Evolutionary conservation across 2,113 vertebrate species (phyloP).

Genomic region (Tachycineta bicolor): DNA sequence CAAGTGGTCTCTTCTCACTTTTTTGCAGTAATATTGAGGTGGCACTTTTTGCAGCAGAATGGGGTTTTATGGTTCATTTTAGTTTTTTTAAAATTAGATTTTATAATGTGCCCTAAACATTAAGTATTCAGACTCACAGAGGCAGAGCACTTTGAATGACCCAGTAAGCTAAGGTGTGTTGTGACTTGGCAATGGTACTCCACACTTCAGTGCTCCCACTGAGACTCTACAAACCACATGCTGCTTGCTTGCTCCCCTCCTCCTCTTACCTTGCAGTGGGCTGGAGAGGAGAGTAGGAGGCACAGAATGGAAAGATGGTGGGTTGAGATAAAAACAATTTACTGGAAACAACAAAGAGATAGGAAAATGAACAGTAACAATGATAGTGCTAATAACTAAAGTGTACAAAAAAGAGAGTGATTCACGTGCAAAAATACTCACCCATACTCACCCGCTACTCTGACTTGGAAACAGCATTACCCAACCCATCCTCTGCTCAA

Average conservation of each 20-base stretch:
- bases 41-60: not conserved
- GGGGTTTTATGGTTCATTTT: accelerated
- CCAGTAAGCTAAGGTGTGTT: not conserved
- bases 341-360: not conserved
- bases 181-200: not conserved
- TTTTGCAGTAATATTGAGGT: not conserved
- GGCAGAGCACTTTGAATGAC: not conserved
- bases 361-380: not conserved
- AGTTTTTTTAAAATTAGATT: not conserved
- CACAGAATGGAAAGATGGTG: not conserved
- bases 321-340: not conserved
- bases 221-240: not conserved
- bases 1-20: not conserved
- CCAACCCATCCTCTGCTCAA: accelerated
- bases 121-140: not conserved
- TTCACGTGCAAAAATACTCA: not conserved
- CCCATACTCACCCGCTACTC: accelerated
- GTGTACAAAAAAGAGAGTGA: not conserved
- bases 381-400: not conserved
- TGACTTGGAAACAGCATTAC: not conserved
- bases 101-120: not conserved
- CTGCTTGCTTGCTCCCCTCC: not conserved
- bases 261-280: not conserved
- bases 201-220: not conserved
- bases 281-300: not conserved